Conservation (phyloP, 2,113 vertebrate genomes). For the Platanista minor region DNA sequence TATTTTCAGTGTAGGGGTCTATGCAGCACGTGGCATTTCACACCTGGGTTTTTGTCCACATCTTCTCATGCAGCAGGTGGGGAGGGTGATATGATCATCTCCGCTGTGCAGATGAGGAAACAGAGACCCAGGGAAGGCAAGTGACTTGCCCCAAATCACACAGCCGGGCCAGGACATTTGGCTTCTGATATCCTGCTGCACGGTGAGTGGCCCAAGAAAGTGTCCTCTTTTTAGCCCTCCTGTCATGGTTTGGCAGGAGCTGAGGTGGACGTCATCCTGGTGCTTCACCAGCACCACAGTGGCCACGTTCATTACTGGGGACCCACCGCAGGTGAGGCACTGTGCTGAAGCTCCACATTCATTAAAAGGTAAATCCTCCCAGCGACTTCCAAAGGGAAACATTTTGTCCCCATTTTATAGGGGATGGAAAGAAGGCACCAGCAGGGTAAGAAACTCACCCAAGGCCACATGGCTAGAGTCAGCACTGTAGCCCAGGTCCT, state of each 20-base stretch:
- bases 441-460: background rate
- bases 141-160: background rate
- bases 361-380: background rate
- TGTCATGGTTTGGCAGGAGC: background rate
- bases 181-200: background rate
- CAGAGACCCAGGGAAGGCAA: background rate
- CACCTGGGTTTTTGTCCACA: background rate
- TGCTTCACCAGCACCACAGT: background rate
- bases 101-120: background rate
- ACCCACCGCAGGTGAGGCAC: fast-evolving
- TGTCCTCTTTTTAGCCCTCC: background rate
- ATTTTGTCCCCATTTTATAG: background rate
- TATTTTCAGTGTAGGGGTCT: background rate
- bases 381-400: background rate
- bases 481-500: background rate
- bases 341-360: background rate
- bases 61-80: background rate
- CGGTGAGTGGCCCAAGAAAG: background rate
- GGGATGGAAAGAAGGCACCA: background rate
- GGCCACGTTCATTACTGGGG: too few species aligned
- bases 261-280: background rate
- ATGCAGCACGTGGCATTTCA: background rate
- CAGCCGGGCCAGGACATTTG: background rate
- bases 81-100: background rate
- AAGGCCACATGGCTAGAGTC: background rate